phyloP scores from a whole-genome alignment of 2,113 vertebrate genomes.

The Ammodytes dubius region DNA sequence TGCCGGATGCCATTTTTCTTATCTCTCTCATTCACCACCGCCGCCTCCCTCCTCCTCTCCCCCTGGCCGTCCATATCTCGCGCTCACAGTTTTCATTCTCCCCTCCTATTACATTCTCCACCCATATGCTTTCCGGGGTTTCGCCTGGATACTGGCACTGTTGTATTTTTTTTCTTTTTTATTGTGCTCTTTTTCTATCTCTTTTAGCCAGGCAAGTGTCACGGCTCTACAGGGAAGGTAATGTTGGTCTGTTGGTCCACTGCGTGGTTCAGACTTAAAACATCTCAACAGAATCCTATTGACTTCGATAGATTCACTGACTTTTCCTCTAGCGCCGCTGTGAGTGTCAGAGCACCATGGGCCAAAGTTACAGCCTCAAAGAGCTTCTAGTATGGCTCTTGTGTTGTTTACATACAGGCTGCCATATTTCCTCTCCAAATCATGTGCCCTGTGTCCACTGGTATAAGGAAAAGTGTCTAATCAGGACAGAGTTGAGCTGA shows the following conservation, averaged over 20 bases:
- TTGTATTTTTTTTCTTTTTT: background rate
- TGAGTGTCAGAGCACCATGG: background rate
- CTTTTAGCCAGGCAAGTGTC: background rate
- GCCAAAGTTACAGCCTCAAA: background rate
- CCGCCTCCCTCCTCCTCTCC: slow-evolving; percentile 15
- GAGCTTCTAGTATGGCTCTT: background rate
- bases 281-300: background rate
- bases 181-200: slow-evolving; percentile 1
- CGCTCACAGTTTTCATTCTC: slow-evolving; percentile 31
- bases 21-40: slow-evolving; percentile 50
- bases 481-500: background rate
- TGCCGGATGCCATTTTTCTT: slow-evolving; percentile 43
- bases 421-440: background rate
- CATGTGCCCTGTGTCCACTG: background rate
- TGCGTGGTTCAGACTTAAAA: slow-evolving; percentile 7
- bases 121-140: slow-evolving; percentile 3
- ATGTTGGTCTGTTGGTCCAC: background rate
- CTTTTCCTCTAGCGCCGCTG: background rate
- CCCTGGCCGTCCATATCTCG: slow-evolving; percentile 39
- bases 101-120: slow-evolving; percentile 17
- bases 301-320: background rate
- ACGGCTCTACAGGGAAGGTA: background rate
- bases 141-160: background rate
- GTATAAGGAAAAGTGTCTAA: background rate
- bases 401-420: too few species aligned